Base-by-base conservation (phyloP, 2,113 vertebrate genomes). In the Cynoglossus semilaevis region DNA sequence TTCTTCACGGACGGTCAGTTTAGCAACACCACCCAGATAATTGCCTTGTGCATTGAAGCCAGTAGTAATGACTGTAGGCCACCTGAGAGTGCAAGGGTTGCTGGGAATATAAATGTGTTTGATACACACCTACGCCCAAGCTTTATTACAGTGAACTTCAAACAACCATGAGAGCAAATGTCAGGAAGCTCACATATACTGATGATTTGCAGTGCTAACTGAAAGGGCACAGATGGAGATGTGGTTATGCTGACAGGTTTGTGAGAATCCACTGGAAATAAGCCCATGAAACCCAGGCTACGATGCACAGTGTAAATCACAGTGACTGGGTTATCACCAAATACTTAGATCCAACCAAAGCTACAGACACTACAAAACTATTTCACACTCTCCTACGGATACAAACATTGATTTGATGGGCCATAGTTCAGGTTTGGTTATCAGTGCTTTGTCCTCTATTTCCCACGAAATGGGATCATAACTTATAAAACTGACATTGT, bases 191-290 rank as follows among this genome's bases (percentile, higher is more conserved):
- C 19, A 18, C 43, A 66, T 51, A 36, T 41, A 51, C 16, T 60
- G 37, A 38, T 67, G 63, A 84, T 77, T 72, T 70, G 57, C 55
- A 8, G 34, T 15, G 15, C 22, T 37, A 16, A 9, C 36, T 19
- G 37, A 51, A 2, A 29, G 22, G 22, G 55, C 47, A 16, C 16
- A 43, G 22, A 38, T 16, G 9, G 38, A 52, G 43, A 42, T 29
- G 22, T 29, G 6, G 54, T 49, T 15, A 36, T 22, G 15, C 36
- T 57, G 57, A 41, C 66, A 60, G 63, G 45, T 72, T 19, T 41
- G 57, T 75, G 71, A 72, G 64, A 45, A 48, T 66, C 4, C 22
- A 12, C 13, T 1, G 8, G 29, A 9, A 0, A 15, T 7, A 50
- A 75, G 65, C 15, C 42, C 51, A 44, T 52, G 58, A 51, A 62